Base-by-base conservation (phyloP, 2,888 invertebrate genomes). In the Drosophila melanocephala region DNA sequence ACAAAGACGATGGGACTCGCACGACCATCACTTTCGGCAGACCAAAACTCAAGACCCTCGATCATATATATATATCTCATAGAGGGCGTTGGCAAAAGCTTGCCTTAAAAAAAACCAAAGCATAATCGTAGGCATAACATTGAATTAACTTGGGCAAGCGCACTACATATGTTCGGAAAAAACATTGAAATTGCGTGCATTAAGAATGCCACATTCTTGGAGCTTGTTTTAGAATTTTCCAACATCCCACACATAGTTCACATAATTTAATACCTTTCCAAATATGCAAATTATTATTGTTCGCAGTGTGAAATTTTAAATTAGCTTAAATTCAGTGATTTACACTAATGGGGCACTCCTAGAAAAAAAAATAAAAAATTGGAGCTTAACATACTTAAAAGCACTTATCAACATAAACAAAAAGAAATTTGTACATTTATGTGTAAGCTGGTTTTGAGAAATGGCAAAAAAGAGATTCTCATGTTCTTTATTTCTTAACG, bases 401-500 rank as follows among this genome's bases (percentile, higher is more conserved):
- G 7, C 44, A 32, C 59, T 59, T 50, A 39, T 42, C 30, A 22
- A 30, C 57, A 47, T 56, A 32, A 26, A 6, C 39, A 26, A 42
- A 68, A 44, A 44, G 26, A 28, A 42, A n/a, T 64, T 58, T 35
- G 51, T 33, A 53, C 16, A 33, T 47, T 39, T 53, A 47, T 42
- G 52, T 52, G 50, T 12, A 14, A 44, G 68, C 78, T 33, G 78
- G 78, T 78, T 79, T 55, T 3, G 3, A 52, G 59, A 79, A 64
- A 59, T 76, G 26, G 32, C 66, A 52, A 55, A 55, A n/a, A n/a
- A 16, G 5, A 22, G 16, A 22, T 22, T 2, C 9, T 16, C 22
- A 35, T 55, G 55, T 10, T 55, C 35, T 16, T 55, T 16, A 26
- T 7, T 53, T 61, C 61, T 35, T 60, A 47, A 35, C n/a, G 30